phyloP scores from a whole-genome alignment of 2,113 vertebrate species.

The Scomber colias region DNA sequence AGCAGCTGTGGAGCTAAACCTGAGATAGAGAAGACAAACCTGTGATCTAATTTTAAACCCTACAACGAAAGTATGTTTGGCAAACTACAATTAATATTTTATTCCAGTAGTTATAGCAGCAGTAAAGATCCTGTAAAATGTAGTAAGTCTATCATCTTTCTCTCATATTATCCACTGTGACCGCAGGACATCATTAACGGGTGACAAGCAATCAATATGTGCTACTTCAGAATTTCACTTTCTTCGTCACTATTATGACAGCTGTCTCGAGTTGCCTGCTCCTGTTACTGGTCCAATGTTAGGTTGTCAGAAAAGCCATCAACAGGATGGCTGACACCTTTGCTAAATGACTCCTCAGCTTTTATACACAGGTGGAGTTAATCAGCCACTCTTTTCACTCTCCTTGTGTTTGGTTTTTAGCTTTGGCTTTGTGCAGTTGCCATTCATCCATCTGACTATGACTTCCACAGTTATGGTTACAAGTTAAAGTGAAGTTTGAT shows the following conservation, averaged over 20 bases:
- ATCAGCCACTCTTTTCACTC: background rate
- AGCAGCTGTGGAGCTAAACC: background rate
- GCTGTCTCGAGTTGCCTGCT: conserved; percentile 29
- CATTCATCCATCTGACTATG: too few species aligned
- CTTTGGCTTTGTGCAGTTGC: background rate
- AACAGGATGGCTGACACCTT: conserved; percentile 29
- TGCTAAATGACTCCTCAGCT: conserved; percentile 1
- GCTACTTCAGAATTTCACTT: conserved; percentile 33
- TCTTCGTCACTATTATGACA: conserved; percentile 18
- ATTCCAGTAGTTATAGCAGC: too few species aligned
- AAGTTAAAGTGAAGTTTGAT: too few species aligned
- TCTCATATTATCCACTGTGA: conserved; percentile 27
- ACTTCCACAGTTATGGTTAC: too few species aligned
- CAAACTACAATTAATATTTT: too few species aligned
- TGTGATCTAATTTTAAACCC: background rate
- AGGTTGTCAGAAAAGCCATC: conserved; percentile 27
- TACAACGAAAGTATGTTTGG: background rate
- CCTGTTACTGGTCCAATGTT: conserved; percentile 29
- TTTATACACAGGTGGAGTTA: background rate
- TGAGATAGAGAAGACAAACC: background rate
- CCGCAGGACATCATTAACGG: conserved; percentile 12
- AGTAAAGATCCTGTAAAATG: background rate
- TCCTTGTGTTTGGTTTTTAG: background rate
- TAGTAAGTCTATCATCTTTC: background rate
- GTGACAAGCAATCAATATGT: conserved; percentile 51